phyloP scores from a whole-genome alignment of 2,113 vertebrate genomes.

The Nannobrachium achirus region DNA sequence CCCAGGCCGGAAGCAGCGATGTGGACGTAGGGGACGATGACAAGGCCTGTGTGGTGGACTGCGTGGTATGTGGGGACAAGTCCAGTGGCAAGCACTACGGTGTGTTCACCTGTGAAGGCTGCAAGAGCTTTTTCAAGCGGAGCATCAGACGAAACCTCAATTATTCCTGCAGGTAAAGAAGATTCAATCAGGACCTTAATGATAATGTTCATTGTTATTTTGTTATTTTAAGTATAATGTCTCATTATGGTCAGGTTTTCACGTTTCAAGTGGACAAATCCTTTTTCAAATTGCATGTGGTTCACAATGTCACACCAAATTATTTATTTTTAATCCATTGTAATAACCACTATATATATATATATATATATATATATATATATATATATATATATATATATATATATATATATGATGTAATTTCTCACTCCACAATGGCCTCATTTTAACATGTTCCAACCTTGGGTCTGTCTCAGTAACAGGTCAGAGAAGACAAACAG shows the following conservation, averaged over 20 bases:
- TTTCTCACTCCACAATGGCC: too few relatives aligned
- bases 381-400: too few relatives aligned
- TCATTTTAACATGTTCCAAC: constrained; percentile 27
- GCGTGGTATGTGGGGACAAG: constrained; percentile 93
- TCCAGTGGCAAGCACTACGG: constrained; percentile 95
- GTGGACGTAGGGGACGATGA: constrained; percentile 89
- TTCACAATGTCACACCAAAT: too few relatives aligned
- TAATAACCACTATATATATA: too few relatives aligned
- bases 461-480: constrained; percentile 49
- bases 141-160: constrained; percentile 93
- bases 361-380: too few relatives aligned
- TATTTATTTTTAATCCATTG: background rate
- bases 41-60: constrained; percentile 89
- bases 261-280: too few relatives aligned
- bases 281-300: too few relatives aligned
- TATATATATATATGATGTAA: too few relatives aligned
- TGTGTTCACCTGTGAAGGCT: constrained; percentile 95
- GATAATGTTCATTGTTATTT: too few relatives aligned
- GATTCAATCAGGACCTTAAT: too few relatives aligned
- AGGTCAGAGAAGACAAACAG: constrained; percentile 33
- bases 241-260: too few relatives aligned
- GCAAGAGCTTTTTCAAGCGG: constrained; percentile 97
- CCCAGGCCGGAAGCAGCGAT: constrained; percentile 89
- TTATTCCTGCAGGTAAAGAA: constrained; percentile 91
- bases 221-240: too few relatives aligned